phyloP scores from a whole-genome alignment of 2,888 invertebrate genomes.

The Rhagium mordax region DNA sequence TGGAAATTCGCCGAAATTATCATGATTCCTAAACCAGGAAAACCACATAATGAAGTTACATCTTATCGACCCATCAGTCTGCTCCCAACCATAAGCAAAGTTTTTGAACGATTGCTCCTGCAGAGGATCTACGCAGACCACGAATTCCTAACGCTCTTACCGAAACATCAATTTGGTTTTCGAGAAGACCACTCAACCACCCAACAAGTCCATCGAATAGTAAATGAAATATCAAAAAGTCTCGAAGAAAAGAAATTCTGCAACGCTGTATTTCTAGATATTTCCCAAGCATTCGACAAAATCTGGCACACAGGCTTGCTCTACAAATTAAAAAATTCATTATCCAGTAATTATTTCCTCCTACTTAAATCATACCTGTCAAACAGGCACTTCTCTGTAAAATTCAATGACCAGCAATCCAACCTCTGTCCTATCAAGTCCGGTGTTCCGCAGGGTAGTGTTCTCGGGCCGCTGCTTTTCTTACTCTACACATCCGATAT shows the following conservation, averaged over 20 bases:
- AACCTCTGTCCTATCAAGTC: not conserved
- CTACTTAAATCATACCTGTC: not conserved
- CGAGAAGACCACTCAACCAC: conserved; percentile 19
- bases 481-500: not conserved
- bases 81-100: not conserved
- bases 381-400: not conserved
- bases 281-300: not conserved
- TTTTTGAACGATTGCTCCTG: not conserved
- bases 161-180: conserved; percentile 24
- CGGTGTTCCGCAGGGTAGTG: not conserved
- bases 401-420: conserved; percentile 30
- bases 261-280: not conserved
- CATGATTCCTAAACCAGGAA: not conserved
- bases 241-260: not conserved
- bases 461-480: not conserved
- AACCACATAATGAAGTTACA: not conserved
- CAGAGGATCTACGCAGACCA: not conserved
- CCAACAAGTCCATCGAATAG: conserved; percentile 24
- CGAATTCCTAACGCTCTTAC: not conserved
- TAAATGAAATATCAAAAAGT: conserved; percentile 7
- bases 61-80: not conserved
- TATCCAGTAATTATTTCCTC: not conserved
- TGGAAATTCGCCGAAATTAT: not conserved
- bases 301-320: not conserved
- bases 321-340: not conserved